Evolutionary conservation across 1,140 invertebrate genomes (phyloP).

Genomic region (Glossosoma conforme): DNA sequence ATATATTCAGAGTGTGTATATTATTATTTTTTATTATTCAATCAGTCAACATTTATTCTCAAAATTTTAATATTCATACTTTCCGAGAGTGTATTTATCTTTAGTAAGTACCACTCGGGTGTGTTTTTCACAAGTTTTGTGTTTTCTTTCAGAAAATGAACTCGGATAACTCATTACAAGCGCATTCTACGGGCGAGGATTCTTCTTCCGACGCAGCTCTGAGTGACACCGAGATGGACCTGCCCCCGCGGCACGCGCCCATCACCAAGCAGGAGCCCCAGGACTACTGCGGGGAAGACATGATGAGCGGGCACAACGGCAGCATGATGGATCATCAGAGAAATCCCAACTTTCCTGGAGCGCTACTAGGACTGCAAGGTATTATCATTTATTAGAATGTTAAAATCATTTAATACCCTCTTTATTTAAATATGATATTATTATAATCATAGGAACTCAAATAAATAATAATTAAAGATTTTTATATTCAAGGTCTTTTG

Average conservation of each 20-base stretch:
- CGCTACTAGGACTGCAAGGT: slow-evolving; percentile 68
- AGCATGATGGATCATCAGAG: slow-evolving; percentile 60
- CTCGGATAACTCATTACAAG: slow-evolving; percentile 45
- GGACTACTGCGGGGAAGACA: slow-evolving; percentile 60
- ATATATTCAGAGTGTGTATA: no score
- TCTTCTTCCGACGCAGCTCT: slow-evolving; percentile 61
- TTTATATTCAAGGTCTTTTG: slow-evolving; percentile 55
- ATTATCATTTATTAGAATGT: slow-evolving; percentile 26
- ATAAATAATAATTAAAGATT: neutral
- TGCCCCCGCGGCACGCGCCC: slow-evolving; percentile 37
- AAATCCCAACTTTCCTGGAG: slow-evolving; percentile 63
- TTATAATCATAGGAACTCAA: neutral
- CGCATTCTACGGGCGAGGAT: slow-evolving; percentile 74
- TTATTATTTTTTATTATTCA: no score
- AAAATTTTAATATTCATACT: slow-evolving; percentile 1
- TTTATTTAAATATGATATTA: neutral
- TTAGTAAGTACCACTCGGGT: neutral
- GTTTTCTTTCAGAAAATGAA: slow-evolving; percentile 26
- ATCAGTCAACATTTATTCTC: no score
- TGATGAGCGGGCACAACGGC: slow-evolving; percentile 62
- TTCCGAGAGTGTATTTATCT: no score
- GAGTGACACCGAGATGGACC: slow-evolving; percentile 57
- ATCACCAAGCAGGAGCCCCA: slow-evolving; percentile 56
- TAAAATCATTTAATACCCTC: neutral
- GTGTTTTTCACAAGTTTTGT: neutral